Percentiles rank a stretch among this genome's conserved stretches.
These are phyloP conservation scores for Pelodiscus sinensis DNA, from an alignment of 2,113 vertebrate species.

Conservation along the genomic window DNA sequence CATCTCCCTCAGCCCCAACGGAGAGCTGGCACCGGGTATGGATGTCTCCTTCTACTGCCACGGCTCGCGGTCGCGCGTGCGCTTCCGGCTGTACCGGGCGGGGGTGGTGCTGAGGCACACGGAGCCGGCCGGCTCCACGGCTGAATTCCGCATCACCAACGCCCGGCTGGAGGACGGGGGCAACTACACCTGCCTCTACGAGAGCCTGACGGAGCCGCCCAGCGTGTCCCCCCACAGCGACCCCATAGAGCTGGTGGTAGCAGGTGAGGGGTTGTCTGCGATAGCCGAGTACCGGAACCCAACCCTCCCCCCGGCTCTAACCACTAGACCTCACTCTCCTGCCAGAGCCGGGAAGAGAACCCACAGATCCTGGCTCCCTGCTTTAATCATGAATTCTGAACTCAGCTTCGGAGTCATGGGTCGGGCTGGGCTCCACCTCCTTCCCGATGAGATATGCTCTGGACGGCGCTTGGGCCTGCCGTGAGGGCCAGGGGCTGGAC, in stretches of 20 bases:
- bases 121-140: not conserved
- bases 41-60: not conserved
- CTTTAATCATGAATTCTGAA: too few relatives aligned
- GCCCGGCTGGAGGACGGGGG: not conserved
- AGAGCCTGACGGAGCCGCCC: not conserved
- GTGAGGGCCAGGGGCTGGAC: too few relatives aligned
- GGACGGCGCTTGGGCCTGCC: too few relatives aligned
- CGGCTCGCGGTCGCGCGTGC: not conserved
- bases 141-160: not conserved
- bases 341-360: not conserved
- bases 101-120: not conserved
- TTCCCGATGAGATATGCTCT: too few relatives aligned
- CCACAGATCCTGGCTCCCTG: not conserved
- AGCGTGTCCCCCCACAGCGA: not conserved
- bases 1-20: not conserved
- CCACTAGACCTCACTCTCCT: not conserved
- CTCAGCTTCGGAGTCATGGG: too few relatives aligned
- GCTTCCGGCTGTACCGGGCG: not conserved
- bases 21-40: not conserved
- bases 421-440: not conserved
- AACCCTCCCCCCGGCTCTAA: not conserved
- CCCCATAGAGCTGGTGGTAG: not conserved
- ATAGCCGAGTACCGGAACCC: not conserved
- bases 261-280: not conserved
- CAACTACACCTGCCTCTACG: not conserved